Percentiles rank a stretch among this genome's conserved stretches.
These are phyloP conservation scores for Vicugna pacos DNA, from an alignment of 2,113 vertebrate genomes.

Conservation along the genomic window DNA sequence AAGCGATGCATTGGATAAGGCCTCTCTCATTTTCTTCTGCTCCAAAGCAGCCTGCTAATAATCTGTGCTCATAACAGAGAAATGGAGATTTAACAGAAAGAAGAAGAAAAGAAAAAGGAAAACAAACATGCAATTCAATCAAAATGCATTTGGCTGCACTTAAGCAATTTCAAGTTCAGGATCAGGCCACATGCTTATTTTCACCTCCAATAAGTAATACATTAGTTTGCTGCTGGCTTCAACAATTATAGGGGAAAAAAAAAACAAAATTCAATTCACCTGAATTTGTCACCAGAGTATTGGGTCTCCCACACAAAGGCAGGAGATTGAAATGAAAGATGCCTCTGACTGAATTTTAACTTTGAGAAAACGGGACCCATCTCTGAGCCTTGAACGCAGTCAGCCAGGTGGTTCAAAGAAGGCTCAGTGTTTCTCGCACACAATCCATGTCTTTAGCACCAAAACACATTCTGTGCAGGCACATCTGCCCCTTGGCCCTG, in stretches of 20 bases:
- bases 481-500: fast-evolving
- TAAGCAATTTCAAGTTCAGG: constrained; percentile 65
- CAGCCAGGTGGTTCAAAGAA: not conserved
- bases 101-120: not conserved
- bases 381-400: constrained; percentile 14
- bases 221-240: constrained; percentile 49
- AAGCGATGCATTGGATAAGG: not conserved
- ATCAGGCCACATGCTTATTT: constrained; percentile 64
- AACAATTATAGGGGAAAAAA: not conserved
- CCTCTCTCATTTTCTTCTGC: not conserved
- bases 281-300: constrained; percentile 68
- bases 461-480: not conserved
- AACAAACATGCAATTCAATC: constrained; percentile 31
- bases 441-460: not conserved
- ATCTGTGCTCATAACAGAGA: constrained; percentile 40
- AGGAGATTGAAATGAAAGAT: constrained; percentile 68
- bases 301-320: constrained; percentile 70
- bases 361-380: constrained; percentile 65
- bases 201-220: constrained; percentile 62
- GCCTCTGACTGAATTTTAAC: constrained; percentile 78
- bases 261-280: constrained; percentile 75
- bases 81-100: constrained; percentile 55
- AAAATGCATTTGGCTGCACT: constrained; percentile 55
- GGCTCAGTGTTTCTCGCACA: not conserved
- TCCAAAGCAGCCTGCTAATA: constrained; percentile 7